phyloP scores from a whole-genome alignment of 2,113 vertebrate species.

The Athene noctua region DNA sequence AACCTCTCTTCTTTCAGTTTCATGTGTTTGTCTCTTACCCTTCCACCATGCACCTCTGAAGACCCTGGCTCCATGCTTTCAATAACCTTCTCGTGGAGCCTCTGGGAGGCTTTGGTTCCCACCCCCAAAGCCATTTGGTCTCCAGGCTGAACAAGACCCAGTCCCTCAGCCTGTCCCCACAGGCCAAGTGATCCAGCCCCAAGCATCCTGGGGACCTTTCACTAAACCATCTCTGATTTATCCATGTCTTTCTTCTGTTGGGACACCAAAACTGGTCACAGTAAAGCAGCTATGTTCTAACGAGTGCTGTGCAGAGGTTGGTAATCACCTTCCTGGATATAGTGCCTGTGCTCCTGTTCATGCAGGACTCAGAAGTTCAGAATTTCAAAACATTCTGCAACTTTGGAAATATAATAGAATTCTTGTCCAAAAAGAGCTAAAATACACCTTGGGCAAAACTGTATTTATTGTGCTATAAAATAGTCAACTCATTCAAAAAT shows the following conservation, averaged over 20 bases:
- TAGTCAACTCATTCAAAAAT: background rate
- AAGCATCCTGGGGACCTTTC: background rate
- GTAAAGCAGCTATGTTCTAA: background rate
- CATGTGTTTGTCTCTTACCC: background rate
- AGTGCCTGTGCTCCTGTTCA: background rate
- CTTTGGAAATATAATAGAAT: background rate
- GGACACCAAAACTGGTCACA: background rate
- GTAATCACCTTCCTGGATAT: background rate
- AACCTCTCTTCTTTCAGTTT: background rate
- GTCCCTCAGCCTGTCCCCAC: background rate
- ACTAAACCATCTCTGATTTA: background rate
- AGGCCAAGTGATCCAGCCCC: background rate
- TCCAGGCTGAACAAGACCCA: background rate
- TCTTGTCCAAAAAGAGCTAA: background rate
- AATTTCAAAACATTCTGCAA: background rate
- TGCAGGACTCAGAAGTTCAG: background rate
- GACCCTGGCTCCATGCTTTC: background rate
- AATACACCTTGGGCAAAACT: background rate
- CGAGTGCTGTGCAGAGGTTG: background rate
- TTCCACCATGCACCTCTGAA: background rate
- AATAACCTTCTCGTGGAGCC: background rate
- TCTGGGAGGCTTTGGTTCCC: background rate
- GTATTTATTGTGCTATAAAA: background rate
- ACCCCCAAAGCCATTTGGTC: accelerated
- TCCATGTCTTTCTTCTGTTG: background rate